A percentile compares a stretch with the other conserved stretches of the same genome.
Evolutionary conservation across 2,888 invertebrate species (phyloP).

Genomic region (Brachypalpus laphriformis): DNA sequence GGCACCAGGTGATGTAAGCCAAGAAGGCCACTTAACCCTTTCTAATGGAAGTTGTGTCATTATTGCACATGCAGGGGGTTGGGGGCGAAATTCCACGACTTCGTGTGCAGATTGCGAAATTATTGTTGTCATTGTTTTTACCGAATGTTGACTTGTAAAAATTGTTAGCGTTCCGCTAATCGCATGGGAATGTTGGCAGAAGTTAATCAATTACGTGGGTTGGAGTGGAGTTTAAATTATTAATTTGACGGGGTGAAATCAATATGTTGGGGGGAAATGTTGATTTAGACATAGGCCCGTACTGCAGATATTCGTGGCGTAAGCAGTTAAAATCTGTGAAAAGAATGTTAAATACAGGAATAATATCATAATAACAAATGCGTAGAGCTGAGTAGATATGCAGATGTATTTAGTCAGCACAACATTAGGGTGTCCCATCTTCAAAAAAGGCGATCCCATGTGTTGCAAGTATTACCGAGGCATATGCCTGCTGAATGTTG

Average conservation of each 20-base stretch:
- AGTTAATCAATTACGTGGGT: slow-evolving; percentile 62
- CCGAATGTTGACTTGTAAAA: slow-evolving; percentile 34
- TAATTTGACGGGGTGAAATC: slow-evolving; percentile 26
- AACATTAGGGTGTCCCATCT: no score
- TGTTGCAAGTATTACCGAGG: no score
- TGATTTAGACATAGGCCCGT: no score
- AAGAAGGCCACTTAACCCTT: slow-evolving; percentile 70
- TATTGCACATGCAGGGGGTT: neutral
- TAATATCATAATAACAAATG: no score
- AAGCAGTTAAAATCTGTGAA: no score
- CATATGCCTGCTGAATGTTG: no score
- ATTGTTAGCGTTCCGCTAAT: slow-evolving; percentile 61
- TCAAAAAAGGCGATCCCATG: no score
- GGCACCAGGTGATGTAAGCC: slow-evolving; percentile 61
- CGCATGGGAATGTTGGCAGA: slow-evolving; percentile 67
- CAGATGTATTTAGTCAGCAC: no score
- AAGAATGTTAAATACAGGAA: no score
- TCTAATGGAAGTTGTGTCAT: slow-evolving; percentile 42
- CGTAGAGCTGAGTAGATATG: no score
- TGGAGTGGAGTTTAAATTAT: slow-evolving; percentile 51
- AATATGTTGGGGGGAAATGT: no score
- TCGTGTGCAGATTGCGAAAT: slow-evolving; percentile 65
- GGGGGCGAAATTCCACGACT: slow-evolving; percentile 44
- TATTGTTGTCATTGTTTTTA: slow-evolving; percentile 64
- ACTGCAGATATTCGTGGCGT: no score